Evolutionary conservation across 2,113 vertebrate genomes (phyloP).

Genomic region (Gallinago jamesoni): DNA sequence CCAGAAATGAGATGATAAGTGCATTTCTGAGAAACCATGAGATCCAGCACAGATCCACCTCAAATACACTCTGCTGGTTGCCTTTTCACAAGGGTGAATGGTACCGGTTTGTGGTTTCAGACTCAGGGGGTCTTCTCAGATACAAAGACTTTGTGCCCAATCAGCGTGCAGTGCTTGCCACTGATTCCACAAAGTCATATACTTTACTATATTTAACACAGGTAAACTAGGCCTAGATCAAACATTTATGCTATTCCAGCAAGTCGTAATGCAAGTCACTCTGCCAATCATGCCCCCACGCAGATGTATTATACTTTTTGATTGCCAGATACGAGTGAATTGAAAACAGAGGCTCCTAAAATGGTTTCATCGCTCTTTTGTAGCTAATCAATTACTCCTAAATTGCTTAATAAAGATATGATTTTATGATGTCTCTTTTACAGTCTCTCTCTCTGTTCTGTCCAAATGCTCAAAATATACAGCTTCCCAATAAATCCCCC

Average conservation of each 20-base stretch:
- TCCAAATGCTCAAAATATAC: neutral
- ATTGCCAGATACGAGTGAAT: neutral
- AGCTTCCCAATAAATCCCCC: neutral
- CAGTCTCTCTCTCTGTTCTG: neutral
- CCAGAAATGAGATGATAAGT: neutral
- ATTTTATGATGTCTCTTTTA: neutral
- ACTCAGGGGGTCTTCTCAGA: neutral
- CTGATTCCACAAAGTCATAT: neutral
- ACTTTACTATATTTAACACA: neutral
- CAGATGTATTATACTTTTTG: neutral
- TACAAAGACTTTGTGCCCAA: neutral
- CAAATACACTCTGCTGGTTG: neutral
- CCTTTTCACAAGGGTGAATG: neutral
- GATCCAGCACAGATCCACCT: neutral
- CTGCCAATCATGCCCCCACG: neutral
- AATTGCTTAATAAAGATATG: neutral
- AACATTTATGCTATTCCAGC: neutral
- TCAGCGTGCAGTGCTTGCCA: neutral
- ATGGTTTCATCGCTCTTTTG: neutral
- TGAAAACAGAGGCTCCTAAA: neutral
- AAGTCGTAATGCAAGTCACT: neutral
- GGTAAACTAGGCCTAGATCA: neutral
- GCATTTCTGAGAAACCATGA: neutral
- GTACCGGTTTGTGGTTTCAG: neutral
- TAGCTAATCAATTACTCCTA: neutral